These are phyloP conservation scores for Dromococcyx pavoninus DNA, from an alignment of 2,797 vertebrate genomes.

Conservation along the genomic window DNA sequence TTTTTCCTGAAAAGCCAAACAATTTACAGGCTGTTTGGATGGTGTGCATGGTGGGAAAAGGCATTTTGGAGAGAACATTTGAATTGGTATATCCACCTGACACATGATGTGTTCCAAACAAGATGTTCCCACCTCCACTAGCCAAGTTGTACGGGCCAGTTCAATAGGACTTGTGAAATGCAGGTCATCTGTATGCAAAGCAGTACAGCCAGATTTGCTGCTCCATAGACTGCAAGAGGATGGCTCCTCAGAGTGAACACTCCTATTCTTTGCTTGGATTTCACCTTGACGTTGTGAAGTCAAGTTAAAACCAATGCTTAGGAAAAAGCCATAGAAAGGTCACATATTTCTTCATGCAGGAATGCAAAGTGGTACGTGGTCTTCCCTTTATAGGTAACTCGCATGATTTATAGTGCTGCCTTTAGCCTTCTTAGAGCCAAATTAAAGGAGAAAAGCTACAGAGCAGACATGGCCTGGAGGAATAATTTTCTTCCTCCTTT, in stretches of 20 bases:
- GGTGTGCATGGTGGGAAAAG: background rate
- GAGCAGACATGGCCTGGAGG: background rate
- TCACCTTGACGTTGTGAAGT: background rate
- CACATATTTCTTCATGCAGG: background rate
- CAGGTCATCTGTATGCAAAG: background rate
- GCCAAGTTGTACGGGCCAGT: background rate
- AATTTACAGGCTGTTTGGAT: background rate
- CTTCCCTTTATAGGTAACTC: constrained; percentile 3
- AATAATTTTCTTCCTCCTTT: background rate
- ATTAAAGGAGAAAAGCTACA: background rate
- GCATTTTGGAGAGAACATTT: constrained; percentile 2
- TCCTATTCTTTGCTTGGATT: background rate
- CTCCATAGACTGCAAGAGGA: background rate
- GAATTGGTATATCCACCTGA: background rate
- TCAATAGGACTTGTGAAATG: background rate
- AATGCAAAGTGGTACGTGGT: constrained; percentile 2
- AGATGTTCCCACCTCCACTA: background rate
- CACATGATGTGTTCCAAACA: background rate
- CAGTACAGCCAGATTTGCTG: background rate
- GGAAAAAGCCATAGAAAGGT: background rate
- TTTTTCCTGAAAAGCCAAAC: constrained; percentile 25
- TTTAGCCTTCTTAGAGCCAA: background rate
- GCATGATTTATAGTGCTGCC: background rate
- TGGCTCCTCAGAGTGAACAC: background rate
- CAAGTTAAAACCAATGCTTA: background rate